These are phyloP conservation scores for Parauchenoglanis ngamensis DNA, from an alignment of 2,797 vertebrate genomes.

Conservation along the genomic window DNA sequence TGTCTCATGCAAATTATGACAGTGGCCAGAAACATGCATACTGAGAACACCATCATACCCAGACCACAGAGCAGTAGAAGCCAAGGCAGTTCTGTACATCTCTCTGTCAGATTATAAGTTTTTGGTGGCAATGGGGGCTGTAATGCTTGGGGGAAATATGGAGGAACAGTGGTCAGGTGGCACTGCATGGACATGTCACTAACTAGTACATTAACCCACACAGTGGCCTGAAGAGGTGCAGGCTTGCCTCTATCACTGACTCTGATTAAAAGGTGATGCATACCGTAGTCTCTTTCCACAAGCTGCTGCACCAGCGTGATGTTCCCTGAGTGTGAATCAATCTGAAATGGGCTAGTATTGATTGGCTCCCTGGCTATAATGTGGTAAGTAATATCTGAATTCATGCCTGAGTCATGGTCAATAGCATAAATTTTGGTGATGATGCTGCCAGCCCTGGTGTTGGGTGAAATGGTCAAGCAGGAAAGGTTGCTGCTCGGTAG, in stretches of 20 bases:
- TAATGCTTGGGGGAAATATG: conserved; percentile 47
- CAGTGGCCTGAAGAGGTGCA: conserved; percentile 72
- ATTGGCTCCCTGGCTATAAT: conserved; percentile 57
- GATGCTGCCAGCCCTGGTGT: conserved; percentile 66
- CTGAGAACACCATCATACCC: conserved; percentile 66
- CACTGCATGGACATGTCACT: conserved; percentile 72
- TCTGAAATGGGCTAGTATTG: conserved; percentile 66
- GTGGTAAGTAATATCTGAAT: conserved; percentile 78
- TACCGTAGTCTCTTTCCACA: conserved; percentile 66
- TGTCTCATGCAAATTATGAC: conserved; percentile 65
- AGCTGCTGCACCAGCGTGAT: conserved; percentile 71
- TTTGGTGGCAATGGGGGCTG: conserved; percentile 44
- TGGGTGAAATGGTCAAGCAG: conserved; percentile 71
- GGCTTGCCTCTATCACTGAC: conserved; percentile 77
- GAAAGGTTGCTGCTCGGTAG: conserved; percentile 78
- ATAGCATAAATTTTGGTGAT: conserved; percentile 77
- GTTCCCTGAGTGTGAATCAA: conserved; percentile 75
- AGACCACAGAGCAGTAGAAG: conserved; percentile 63
- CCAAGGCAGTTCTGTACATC: conserved; percentile 48
- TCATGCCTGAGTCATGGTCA: conserved; percentile 76
- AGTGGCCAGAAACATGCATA: conserved; percentile 62
- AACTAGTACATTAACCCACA: conserved; percentile 80
- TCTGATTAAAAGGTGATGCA: conserved; percentile 77
- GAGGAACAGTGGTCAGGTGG: conserved; percentile 66
- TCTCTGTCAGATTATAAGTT: conserved; percentile 43